Conservation (phyloP, 1,140 invertebrate species). For the Paralvinella palmiformis region DNA sequence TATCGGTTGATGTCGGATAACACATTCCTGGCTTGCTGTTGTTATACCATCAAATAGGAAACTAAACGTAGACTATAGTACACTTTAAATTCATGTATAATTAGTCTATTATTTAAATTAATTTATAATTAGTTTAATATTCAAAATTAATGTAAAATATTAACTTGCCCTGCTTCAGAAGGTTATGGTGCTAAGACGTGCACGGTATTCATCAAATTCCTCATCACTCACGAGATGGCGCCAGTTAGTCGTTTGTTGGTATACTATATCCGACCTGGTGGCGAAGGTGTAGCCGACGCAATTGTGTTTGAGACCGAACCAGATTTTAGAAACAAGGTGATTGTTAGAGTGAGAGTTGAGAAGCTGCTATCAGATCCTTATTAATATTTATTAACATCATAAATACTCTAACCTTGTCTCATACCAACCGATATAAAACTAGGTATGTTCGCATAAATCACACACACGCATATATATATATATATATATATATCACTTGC, state of each 20-base stretch:
- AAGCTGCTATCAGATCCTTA: neutral
- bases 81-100: no score
- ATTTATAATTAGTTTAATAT: no score
- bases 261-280: constrained; percentile 22
- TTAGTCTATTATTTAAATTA: no score
- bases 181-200: neutral
- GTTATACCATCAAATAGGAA: no score
- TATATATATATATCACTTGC: neutral
- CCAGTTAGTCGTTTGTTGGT: constrained; percentile 24
- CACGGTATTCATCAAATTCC: neutral
- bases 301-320: constrained; percentile 22
- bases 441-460: neutral
- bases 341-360: neutral
- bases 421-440: neutral
- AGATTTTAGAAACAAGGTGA: constrained; percentile 23
- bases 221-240: constrained; percentile 22
- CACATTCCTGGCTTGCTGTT: no score
- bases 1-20: no score
- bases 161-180: neutral
- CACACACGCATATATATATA: neutral
- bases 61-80: no score
- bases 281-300: constrained; percentile 23
- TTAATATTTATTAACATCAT: neutral
- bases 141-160: no score
- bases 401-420: neutral